Evolutionary conservation across 2,113 vertebrate genomes (phyloP), one percentile per base, ranked within the genome.

Genomic region (Antennarius striatus): DNA sequence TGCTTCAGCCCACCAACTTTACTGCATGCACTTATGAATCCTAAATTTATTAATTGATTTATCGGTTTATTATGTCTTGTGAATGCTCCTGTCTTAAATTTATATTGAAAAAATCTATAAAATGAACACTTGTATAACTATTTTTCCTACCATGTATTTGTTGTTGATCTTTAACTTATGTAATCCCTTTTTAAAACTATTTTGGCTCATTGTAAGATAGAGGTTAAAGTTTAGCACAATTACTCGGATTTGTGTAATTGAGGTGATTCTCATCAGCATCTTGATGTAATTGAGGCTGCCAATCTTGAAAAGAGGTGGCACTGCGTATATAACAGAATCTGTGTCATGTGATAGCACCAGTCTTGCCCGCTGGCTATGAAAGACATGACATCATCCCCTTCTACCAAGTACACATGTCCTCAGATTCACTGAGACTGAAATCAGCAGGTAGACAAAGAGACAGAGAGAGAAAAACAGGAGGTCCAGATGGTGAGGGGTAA

Each of bases 361-460:
- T 73, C 42, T 63, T 84, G 79, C 72, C 77, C 15, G 54, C 63
- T n/a, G 17, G 81, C 61, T 8, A 74, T 63, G 64, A 55, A 68
- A 76, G 56, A 56, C 74, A 86, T 91, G 89, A 92, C 88, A 90
- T 92, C 90, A 92, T 88, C 81, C 3, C 72, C 78, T 75, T 69
- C 71, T 76, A 49, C 64, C 46, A 68, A 73, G 77, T 14, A 43
- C 83, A 73, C 79, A 66, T 77, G 64, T 81, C 75, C 78, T 87
- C 75, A 64, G 68, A 81, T 86, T 82, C 63, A 40, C 76, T 36
- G 53, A 70, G 79, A 64, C 82, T 81, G 71, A 56, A 76, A 82
- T 63, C 63, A 82, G 79, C 77, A 89, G 88, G 82, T 86, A 84
- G 85, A 89, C 73, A 82, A 82, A 84, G 83, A 48, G 68, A 39